These are phyloP conservation scores for Nymphalis io DNA, from an alignment of 1,140 invertebrate genomes.

Conservation along the genomic window DNA sequence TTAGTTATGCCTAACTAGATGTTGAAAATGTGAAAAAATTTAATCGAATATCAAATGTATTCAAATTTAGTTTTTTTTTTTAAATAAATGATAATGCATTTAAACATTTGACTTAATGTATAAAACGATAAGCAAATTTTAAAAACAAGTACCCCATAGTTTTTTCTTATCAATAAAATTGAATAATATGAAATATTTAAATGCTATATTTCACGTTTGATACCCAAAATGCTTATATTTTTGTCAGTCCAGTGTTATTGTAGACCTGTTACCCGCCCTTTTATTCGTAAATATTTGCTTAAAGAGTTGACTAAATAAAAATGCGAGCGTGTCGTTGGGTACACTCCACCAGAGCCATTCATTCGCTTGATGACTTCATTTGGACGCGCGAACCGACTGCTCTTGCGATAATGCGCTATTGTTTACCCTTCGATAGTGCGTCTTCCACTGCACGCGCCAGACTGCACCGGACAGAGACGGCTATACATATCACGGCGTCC, in stretches of 20 bases:
- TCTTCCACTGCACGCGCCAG: conserved; percentile 68
- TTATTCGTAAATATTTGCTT: conserved; percentile 70
- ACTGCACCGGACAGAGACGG: conserved; percentile 67
- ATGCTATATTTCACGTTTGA: background rate
- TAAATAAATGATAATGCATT: too few relatives aligned
- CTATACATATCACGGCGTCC: conserved; percentile 52
- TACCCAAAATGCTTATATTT: background rate
- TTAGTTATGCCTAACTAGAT: too few relatives aligned
- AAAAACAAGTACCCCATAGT: background rate
- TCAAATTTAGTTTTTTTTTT: too few relatives aligned
- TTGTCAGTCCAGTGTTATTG: background rate
- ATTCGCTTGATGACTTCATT: conserved; percentile 80
- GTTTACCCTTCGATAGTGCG: conserved; percentile 79
- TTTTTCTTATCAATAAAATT: background rate
- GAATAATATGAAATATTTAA: background rate
- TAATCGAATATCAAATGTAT: too few relatives aligned
- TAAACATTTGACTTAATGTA: too few relatives aligned
- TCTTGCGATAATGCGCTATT: conserved; percentile 78
- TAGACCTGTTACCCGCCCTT: conserved; percentile 41
- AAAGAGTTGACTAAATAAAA: conserved; percentile 75
- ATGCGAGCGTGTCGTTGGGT: conserved; percentile 68
- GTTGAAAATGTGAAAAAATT: too few relatives aligned
- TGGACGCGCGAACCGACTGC: conserved; percentile 69
- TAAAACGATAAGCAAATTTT: too few relatives aligned
- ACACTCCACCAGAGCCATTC: conserved; percentile 66